Conservation (phyloP, 2,888 invertebrate species). For the Galeruca laticollis region DNA sequence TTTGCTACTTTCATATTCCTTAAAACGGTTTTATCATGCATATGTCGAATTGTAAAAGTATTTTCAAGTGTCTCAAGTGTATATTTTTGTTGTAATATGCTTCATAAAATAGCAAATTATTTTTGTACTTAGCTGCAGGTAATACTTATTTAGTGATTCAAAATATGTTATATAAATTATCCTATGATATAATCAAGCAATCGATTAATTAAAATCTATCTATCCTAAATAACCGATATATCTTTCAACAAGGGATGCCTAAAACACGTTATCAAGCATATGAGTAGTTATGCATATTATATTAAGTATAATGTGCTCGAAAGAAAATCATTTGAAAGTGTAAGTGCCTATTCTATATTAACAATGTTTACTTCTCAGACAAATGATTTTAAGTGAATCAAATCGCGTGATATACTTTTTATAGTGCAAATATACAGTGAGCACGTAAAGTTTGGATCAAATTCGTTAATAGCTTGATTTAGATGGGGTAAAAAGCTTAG, state of each 20-base stretch:
- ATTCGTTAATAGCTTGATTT: too few relatives aligned
- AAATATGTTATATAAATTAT: neutral
- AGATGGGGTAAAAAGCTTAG: too few relatives aligned
- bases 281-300: too few relatives aligned
- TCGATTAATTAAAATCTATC: neutral
- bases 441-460: too few relatives aligned
- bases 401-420: too few relatives aligned
- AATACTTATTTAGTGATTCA: neutral
- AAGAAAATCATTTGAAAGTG: too few relatives aligned
- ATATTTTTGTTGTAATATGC: neutral
- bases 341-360: too few relatives aligned
- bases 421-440: too few relatives aligned
- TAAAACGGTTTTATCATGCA: slow-evolving; percentile 6
- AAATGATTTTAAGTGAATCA: too few relatives aligned
- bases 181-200: neutral
- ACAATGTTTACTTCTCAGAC: too few relatives aligned
- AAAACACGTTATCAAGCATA: neutral
- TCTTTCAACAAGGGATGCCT: neutral
- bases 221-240: neutral
- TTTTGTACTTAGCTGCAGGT: slow-evolving; percentile 2
- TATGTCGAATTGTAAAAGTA: neutral
- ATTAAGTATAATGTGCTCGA: too few relatives aligned
- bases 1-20: neutral
- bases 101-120: slow-evolving; percentile 6
- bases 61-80: slow-evolving; percentile 4